Percentiles rank a stretch among this genome's conserved stretches.
Conservation (phyloP, 1,140 invertebrate genomes). For the Trachelipus rathkii region DNA sequence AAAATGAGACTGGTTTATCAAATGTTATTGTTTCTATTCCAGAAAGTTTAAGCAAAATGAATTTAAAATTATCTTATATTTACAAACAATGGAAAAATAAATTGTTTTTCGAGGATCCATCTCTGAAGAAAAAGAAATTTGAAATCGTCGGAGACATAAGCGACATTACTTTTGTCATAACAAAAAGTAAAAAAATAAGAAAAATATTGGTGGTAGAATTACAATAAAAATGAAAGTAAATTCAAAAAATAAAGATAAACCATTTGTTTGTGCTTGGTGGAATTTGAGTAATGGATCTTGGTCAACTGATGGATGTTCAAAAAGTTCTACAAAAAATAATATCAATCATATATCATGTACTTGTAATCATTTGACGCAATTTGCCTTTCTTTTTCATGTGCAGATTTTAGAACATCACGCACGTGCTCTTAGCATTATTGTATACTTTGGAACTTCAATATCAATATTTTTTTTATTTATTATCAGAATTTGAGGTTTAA, state of each 20-base stretch:
- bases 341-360: neutral
- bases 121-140: neutral
- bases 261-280: neutral
- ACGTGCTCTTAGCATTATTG: neutral
- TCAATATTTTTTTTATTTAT: neutral
- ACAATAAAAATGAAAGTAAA: neutral
- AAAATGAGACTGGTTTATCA: no score
- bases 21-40: neutral
- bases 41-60: neutral
- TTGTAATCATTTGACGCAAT: neutral
- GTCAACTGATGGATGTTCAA: no score
- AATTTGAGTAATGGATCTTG: neutral
- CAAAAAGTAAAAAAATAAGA: neutral
- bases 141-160: neutral
- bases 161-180: neutral
- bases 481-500: neutral
- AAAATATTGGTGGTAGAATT: neutral
- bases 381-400: neutral
- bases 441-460: neutral
- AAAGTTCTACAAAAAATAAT: no score
- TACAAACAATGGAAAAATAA: neutral
- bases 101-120: neutral
- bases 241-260: neutral
- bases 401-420: neutral
- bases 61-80: neutral